Base-by-base conservation (phyloP, 2,113 vertebrate genomes). In the Alouatta palliata region DNA sequence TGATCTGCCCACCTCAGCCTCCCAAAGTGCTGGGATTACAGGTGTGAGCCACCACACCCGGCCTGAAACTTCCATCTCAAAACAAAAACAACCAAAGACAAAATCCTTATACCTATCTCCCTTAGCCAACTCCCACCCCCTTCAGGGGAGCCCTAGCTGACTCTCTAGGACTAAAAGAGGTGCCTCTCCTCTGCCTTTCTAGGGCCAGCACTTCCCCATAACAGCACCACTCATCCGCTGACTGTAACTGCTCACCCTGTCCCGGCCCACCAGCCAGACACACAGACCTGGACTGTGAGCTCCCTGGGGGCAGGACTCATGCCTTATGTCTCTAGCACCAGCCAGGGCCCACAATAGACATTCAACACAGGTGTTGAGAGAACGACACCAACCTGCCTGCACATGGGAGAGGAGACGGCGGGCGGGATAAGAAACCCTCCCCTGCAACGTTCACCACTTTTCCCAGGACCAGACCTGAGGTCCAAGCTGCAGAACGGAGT, bases 241-340 rank as follows among this genome's bases (percentile, higher is more conserved):
- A 79, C 84, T 25, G 27, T 4, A 2, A 49, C 1, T 1, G 35
- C 37, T 40, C 27, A 6, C 23, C 43, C 4, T 1, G 4, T n/a
- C 47, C 25, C 2, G 25, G 27, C 61, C 37, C 3, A 8, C 19
- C 71, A 19, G 16, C 2, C 32, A 79, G 32, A 3, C 20, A 9
- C 23, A 25, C 43, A 27, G 35, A 49, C 27, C 30, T 25, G 9
- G 25, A 37, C 56, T 30, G 3, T 54, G 21, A 76, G 43, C 25
- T 47, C 43, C 14, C 6, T 14, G 21, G 14, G 5, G 10, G 56
- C n/a, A n/a, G 17, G 80, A 35, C 17, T n/a, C 14, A 66, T 25
- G 9, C 4, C 76, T 89, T 35, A 13, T 7, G 20, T 6, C 25
- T 37, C 68, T 43, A 76, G n/a, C 14, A 4, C 17, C 6, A 68